Evolutionary conservation across 2,888 invertebrate species (phyloP), one percentile per base, ranked within the genome.

Genomic region (Prosapia bicincta): DNA sequence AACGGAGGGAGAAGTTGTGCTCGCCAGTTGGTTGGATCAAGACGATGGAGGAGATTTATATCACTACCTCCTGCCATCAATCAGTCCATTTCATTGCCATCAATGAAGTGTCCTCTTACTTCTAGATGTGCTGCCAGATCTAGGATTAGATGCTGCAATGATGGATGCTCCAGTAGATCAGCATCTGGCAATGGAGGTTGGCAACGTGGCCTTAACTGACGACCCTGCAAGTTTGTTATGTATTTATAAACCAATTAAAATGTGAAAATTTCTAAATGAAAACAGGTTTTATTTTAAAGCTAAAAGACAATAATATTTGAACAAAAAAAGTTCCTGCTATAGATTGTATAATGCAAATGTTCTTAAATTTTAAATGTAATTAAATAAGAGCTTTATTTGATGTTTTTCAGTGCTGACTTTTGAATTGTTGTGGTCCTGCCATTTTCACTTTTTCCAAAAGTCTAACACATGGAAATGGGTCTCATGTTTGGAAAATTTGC

Each of bases 121-220:
- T 97, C 96, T 79, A 98, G 87, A 81, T 93, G 91, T 75, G 90
- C 87, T 43, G 95, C 94, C 81, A 98, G 87, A 83, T 97, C 96
- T 82, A 95, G 88, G 73, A 97, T 89, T 80, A 94, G 89, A 82
- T 92, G 91, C 78, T 91, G 90, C 69, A 98, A 88, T 66, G 90
- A 88, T 6, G 95, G 93, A 83, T 96, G 94, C 81, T 95, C 95
- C 77, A 96, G 88, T 15, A 98, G 87, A 79, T 97, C 97, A 70
- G 91, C 90, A 82, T 95, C 95, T 26, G 97, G 96, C 80, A 98
- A 86, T 25, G 92, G 89, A 32, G 97, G 97, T 82, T 94, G 93
- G 82, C 93, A 93, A 69, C 93, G 90, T 15, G 97, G 95, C 83
- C 94, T 90, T 86, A 93, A 94, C 82, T 92, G 92, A n/a, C 93